Evolutionary conservation across 2,113 vertebrate genomes (phyloP), one percentile per base, ranked within the genome.

Genomic region (Emydura subglobosa): DNA sequence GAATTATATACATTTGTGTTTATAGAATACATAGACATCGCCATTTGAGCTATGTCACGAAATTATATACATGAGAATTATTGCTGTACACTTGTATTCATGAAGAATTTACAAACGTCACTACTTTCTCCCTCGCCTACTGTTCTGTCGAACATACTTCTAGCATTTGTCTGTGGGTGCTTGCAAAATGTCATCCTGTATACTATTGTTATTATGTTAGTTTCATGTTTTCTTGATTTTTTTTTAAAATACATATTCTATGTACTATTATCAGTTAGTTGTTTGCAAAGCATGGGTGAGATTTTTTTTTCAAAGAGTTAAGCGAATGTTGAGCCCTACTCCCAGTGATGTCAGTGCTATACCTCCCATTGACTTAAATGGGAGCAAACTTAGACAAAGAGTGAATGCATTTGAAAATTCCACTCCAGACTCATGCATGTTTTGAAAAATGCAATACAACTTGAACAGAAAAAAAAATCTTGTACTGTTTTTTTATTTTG

Each of bases 91-190:
- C 24, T 5, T 9, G 7, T 22, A 84, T n/a, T 42, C 39, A 29
- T 59, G 10, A 59, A 57, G 21, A 57, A 59, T 53, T 53, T 53
- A 53, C 51, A 53, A 29, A 29, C 29, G 8, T 25, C 57, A 27
- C 57, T 59, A 29, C 57, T 59, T 59, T 29, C 57, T 59, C 24
- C 12, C 29, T 59, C 57, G 4, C 27, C 47, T 84, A 59, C 47
- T 79, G 85, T 1, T n/a, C 54, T 65, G 4, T 5, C 79, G 83
- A 87, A 42, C 21, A 29, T 34, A 25, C 9, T 1, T 93, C 83
- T 80, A 47, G 11, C n/a, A 49, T 10, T 82, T 79, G 1, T 22
- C 31, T 0, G 0, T 59, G 4, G 0, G 0, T 22, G 19, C 29
- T 39, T 76, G 82, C 49, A 55, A 90, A 82, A 10, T 85, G 49